Evolutionary conservation across 2,113 vertebrate species (phyloP).

Genomic region (Laticauda laticaudata): DNA sequence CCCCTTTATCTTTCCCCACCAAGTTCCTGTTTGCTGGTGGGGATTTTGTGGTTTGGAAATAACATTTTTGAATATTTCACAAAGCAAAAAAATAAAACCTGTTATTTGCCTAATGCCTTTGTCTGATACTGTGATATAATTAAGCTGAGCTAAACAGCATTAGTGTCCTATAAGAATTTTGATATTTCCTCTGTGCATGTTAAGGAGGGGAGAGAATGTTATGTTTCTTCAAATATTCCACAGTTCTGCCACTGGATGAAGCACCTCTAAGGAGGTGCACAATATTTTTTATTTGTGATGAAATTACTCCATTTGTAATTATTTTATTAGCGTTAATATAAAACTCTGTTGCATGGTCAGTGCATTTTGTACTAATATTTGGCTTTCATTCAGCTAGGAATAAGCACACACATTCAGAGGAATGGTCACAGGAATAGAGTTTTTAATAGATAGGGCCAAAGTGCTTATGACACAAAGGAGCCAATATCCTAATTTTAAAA

Average conservation of each 20-base stretch:
- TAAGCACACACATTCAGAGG: not conserved
- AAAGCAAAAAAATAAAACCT: conserved; percentile 36
- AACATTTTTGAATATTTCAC: conserved; percentile 53
- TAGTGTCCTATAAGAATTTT: conserved; percentile 47
- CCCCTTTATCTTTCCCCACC: not conserved
- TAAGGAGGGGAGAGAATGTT: conserved; percentile 36
- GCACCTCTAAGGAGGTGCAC: conserved; percentile 44
- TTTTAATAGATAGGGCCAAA: not conserved
- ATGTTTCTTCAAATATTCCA: conserved; percentile 27
- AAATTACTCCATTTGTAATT: conserved; percentile 23
- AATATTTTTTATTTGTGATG: conserved; percentile 16
- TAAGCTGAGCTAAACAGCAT: conserved; percentile 48
- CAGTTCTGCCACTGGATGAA: not conserved
- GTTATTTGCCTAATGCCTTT: conserved; percentile 47
- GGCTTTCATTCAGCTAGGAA: not conserved
- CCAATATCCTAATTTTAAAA: not conserved
- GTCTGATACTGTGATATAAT: conserved; percentile 42
- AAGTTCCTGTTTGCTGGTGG: not conserved
- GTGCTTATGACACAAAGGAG: not conserved
- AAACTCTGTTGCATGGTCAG: not conserved
- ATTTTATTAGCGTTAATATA: conserved; percentile 7
- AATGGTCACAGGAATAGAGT: not conserved
- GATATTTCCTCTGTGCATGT: conserved; percentile 53
- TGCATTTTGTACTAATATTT: not conserved
- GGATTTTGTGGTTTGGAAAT: conserved; percentile 38